Evolutionary conservation across 2,888 invertebrate genomes (phyloP).

Genomic region (Shargacucullia verbasci): DNA sequence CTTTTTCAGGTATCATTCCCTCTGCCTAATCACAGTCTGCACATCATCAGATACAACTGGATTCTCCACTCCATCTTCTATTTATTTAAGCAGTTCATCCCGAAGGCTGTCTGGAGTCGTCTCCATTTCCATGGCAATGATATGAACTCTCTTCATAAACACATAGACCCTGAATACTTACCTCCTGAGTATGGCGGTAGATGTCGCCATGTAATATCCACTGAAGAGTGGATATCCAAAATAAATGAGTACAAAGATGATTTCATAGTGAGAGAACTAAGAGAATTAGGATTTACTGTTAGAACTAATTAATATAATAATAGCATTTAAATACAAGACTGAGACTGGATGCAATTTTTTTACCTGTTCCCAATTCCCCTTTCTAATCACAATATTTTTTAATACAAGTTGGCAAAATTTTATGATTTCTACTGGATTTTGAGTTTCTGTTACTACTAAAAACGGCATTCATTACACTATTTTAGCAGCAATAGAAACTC

Average conservation of each 20-base stretch:
- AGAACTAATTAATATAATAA: slow-evolving; percentile 40
- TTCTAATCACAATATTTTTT: no score
- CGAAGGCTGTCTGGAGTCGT: slow-evolving; percentile 89
- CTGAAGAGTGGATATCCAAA: slow-evolving; percentile 90
- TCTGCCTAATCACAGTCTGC: slow-evolving; percentile 91
- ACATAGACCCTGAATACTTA: slow-evolving; percentile 75
- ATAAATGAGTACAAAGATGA: slow-evolving; percentile 85
- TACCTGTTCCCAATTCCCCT: background rate
- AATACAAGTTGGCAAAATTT: no score
- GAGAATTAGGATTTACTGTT: slow-evolving; percentile 88
- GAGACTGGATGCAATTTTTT: background rate
- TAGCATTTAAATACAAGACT: slow-evolving; percentile 7
- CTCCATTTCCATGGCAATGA: slow-evolving; percentile 81
- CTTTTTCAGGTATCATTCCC: slow-evolving; percentile 91
- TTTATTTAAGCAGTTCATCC: slow-evolving; percentile 93
- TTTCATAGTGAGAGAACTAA: slow-evolving; percentile 90
- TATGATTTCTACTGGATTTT: no score
- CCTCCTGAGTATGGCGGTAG: slow-evolving; percentile 81
- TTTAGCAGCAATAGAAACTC: no score
- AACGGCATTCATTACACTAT: no score
- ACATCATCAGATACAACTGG: slow-evolving; percentile 94
- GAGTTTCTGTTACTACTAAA: no score
- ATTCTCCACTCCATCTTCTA: slow-evolving; percentile 92
- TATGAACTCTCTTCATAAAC: slow-evolving; percentile 76
- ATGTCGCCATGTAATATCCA: slow-evolving; percentile 88